Evolutionary conservation across 2,113 vertebrate species (phyloP), one percentile per base, ranked within the genome.

Genomic region (Xenopus borealis): DNA sequence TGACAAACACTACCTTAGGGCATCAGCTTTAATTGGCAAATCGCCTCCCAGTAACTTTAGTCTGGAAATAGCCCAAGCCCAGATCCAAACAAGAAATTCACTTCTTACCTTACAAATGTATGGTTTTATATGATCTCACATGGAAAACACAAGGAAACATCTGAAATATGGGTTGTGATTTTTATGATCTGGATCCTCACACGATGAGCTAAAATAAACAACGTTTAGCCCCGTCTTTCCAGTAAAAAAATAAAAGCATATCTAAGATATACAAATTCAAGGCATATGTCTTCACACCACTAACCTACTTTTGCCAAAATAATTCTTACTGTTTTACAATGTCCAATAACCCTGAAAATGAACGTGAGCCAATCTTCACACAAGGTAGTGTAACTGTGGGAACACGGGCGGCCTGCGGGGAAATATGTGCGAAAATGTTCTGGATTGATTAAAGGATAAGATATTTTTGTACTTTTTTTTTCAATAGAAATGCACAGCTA

Each of bases 351-450:
- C 44, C 17, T 81, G 45, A 81, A 80, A 76, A 53, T 40, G 40
- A 69, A 76, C 62, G 80, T 66, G 67, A 85, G 80, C 69, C 85
- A 85, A 69, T 19, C 47, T 76, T 77, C 73, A 73, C 76, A 77
- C 66, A 72, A 78, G 44, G 46, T 81, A 82, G 73, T 78, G 66
- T 74, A 57, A 63, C 66, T 74, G 79, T 79, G 75, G 82, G 69
- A 80, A 9, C 53, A 79, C 61, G 78, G 65, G 72, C 79, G 78
- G 69, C 66, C 52, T 82, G 57, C 12, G 14, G 13, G 44, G 7
- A 82, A 83, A 78, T 63, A 66, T 80, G 65, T 71, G n/a, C 20
- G 52, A 83, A 85, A 83, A 81, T 52, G 4, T 78, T 23, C 78
- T n/a, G 8, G 47, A 70, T 74, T 83, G 30, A 82, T 81, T 75